Evolutionary conservation across 2,797 vertebrate species (phyloP).

Genomic region (Hypotaenidia philippensis): DNA sequence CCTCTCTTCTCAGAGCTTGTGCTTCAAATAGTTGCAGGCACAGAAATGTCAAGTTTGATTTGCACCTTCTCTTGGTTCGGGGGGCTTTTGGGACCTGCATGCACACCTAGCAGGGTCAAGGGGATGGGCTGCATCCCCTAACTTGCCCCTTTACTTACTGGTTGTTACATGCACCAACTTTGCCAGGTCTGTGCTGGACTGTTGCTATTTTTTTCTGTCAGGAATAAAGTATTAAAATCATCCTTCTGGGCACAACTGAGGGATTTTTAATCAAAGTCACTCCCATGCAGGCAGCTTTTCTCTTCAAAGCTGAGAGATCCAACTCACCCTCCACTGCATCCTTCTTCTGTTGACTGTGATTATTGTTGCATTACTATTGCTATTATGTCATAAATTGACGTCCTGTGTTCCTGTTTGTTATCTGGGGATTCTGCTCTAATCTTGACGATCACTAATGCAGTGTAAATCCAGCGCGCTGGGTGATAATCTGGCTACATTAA

Average conservation of each 20-base stretch:
- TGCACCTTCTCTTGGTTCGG: not conserved
- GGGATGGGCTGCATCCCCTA: not conserved
- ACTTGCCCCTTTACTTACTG: not conserved
- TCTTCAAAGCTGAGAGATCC: not conserved
- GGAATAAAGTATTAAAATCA: not conserved
- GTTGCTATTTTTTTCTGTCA: not conserved
- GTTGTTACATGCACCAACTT: not conserved
- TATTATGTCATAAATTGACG: conserved; percentile 67
- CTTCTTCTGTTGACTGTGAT: not conserved
- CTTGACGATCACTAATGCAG: conserved; percentile 61
- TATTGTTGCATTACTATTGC: conserved; percentile 23
- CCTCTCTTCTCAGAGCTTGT: not conserved
- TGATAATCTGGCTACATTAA: conserved; percentile 70
- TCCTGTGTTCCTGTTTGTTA: conserved; percentile 64
- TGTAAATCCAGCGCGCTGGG: conserved; percentile 26
- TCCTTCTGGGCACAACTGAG: not conserved
- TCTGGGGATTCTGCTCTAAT: conserved; percentile 67
- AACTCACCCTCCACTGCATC: not conserved
- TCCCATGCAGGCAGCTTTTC: not conserved
- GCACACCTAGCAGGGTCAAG: not conserved
- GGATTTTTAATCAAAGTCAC: not conserved
- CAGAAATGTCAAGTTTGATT: not conserved
- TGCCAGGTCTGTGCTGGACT: not conserved
- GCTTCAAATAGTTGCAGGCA: not conserved
- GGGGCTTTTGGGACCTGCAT: not conserved